Evolutionary conservation across 2,888 invertebrate genomes (phyloP), one percentile per base, ranked within the genome.

Genomic region (Volucella zonaria): DNA sequence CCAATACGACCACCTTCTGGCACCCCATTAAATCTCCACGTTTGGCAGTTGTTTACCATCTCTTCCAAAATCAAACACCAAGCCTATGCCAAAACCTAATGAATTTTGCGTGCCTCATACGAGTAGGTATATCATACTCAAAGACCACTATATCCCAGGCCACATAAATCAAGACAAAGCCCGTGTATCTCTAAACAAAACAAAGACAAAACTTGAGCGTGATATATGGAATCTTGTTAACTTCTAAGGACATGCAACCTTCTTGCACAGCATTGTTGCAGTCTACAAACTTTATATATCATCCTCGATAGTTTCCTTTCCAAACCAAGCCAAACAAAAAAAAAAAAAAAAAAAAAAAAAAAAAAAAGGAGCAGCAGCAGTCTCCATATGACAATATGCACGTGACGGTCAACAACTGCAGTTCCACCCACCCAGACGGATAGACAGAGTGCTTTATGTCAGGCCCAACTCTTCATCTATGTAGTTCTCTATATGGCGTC

Each of bases 371-470:
- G n/a, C n/a, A n/a, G 49, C 14, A 67, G 51, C 51, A 38, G 2
- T 31, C 56, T 43, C 62, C 23, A 15, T 43, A 43, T 59, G 51
- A 68, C 74, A 74, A 68, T 52, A 73, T 78, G 74, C 82, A 82
- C 68, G 67, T 82, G 79, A 79, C 68, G 74, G 79, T 70, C 79
- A 74, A 79, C 49, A 67, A 56, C 43, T 70, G 51, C 40, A 74
- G 23, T 23, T 38, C 62, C 49, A 15, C 18, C 66, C 64, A 58
- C 49, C 62, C 73, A 70, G 79, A 74, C 74, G 42, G 31, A 31
- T 31, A 31, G 15, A 62, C 61, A 74, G 40, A 68, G n/a, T 52
- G 38, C 42, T 49, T 51, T 73, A 40, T 58, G 54, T 54, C 82
- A 73, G 45, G 59, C 71, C 77, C 49, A 52, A 38, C 42, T 51